phyloP scores from a whole-genome alignment of 2,113 vertebrate genomes.

The Oplegnathus fasciatus region DNA sequence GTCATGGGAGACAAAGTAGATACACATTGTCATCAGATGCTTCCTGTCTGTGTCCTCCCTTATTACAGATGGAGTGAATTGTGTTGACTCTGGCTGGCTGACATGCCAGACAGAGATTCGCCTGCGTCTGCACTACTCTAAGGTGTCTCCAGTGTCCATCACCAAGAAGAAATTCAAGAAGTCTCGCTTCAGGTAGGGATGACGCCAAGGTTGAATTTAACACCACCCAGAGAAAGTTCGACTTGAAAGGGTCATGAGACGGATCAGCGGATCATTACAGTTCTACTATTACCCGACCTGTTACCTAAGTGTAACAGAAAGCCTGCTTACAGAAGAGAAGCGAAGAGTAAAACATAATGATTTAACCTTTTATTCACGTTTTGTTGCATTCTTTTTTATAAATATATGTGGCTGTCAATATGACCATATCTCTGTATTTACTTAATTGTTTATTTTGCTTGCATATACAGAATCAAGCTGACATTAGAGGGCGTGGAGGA shows the following conservation, averaged over 20 bases:
- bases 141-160: slow-evolving; percentile 92
- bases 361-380: background rate
- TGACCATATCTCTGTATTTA: background rate
- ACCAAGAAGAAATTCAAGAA: slow-evolving; percentile 98
- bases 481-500: slow-evolving; percentile 95
- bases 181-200: slow-evolving; percentile 94
- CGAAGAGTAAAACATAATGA: background rate
- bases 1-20: slow-evolving; percentile 7
- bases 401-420: background rate
- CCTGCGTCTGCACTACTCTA: slow-evolving; percentile 94
- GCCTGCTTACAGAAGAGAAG: background rate
- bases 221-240: slow-evolving; percentile 37
- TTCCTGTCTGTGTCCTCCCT: slow-evolving; percentile 7
- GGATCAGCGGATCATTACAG: background rate
- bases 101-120: slow-evolving; percentile 98
- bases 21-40: background rate
- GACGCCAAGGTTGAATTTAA: slow-evolving; percentile 8
- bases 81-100: slow-evolving; percentile 95
- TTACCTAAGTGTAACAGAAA: background rate
- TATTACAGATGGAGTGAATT: slow-evolving; percentile 88
- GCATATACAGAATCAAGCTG: slow-evolving; percentile 85
- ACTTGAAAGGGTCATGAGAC: slow-evolving; percentile 4
- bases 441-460: background rate
- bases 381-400: background rate
- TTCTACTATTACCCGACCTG: background rate